Evolutionary conservation across 2,113 vertebrate species (phyloP), one percentile per base, ranked within the genome.

Genomic region (Grallaria varia): DNA sequence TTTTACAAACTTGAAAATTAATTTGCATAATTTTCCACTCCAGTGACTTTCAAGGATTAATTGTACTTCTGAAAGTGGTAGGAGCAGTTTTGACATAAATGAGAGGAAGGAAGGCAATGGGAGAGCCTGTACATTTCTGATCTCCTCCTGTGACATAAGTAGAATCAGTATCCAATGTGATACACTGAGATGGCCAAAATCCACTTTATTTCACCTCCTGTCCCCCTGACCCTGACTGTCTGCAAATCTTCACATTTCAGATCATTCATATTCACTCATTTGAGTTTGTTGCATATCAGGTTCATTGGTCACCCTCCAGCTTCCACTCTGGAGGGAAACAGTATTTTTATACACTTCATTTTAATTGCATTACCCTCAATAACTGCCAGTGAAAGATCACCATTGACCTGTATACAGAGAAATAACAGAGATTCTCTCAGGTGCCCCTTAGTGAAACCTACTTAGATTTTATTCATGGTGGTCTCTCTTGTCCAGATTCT

Each of bases 1-100:
- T 86, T 90, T 73, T 76, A 74, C 59, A 66, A 90, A 92, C 55
- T 92, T 91, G 53, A 85, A 93, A 88, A 93, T 94, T 87, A 83
- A 85, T 92, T 92, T 91, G 37, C 45, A 53, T 90, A 53, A 88
- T 93, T 96, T 95, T 37, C 45, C 71, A 62, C 75, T 94, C 49
- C 37, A n/a, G 18, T 68, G 62, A 49, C 14, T 83, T 90, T 88
- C 63, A 88, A 92, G 53, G n/a, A 90, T 91, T 93, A 82, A 60
- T 85, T 88, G 56, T 87, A 44, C 31, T 50, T 67, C 77, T 93
- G 81, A 89, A 95, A 87, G 52, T 14, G 42, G 53, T 22, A 50
- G 47, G 33, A 89, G 31, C 35, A 63, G 52, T 81, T 96, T 72
- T 89, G 64, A 87, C 39, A 67, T 74, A 89, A 87, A 93, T 42